Evolutionary conservation across 2,797 vertebrate species (phyloP).

Genomic region (Phyllotis vaccarum): DNA sequence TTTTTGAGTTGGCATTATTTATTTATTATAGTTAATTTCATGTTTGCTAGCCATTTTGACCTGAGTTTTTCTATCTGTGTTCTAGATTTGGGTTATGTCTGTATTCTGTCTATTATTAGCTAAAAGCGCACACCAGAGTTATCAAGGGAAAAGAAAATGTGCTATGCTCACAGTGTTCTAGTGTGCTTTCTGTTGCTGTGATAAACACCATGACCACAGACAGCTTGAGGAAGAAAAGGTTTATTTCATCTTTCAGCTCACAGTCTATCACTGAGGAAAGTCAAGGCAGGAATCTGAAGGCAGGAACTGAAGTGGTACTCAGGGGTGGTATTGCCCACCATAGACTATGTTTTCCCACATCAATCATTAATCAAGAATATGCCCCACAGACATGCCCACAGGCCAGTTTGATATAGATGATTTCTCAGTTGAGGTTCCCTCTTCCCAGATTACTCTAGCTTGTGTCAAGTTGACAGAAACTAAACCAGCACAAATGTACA

Average conservation of each 20-base stretch:
- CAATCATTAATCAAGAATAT: neutral
- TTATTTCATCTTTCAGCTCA: neutral
- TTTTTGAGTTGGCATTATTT: constrained; percentile 39
- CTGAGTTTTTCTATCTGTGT: constrained; percentile 32
- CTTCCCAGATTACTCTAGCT: too few species aligned
- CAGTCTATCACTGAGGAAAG: neutral
- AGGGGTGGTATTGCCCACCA: neutral
- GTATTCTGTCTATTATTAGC: constrained; percentile 16
- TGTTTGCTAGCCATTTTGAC: constrained; percentile 3
- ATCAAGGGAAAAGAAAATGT: constrained; percentile 14
- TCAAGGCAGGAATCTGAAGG: neutral
- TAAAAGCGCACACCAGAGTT: constrained; percentile 6
- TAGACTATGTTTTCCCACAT: too few species aligned
- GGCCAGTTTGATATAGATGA: neutral
- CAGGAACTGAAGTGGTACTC: neutral
- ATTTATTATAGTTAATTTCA: constrained; percentile 17
- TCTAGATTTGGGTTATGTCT: constrained; percentile 37
- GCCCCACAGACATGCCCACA: neutral
- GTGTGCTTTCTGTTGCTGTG: neutral
- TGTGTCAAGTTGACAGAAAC: neutral
- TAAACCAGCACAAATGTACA: neutral
- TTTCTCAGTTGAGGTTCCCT: too few species aligned
- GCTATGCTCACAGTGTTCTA: neutral
- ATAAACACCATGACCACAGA: neutral
- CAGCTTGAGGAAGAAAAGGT: neutral